Conservation (phyloP, 2,888 invertebrate genomes). For the Morpho helenor region DNA sequence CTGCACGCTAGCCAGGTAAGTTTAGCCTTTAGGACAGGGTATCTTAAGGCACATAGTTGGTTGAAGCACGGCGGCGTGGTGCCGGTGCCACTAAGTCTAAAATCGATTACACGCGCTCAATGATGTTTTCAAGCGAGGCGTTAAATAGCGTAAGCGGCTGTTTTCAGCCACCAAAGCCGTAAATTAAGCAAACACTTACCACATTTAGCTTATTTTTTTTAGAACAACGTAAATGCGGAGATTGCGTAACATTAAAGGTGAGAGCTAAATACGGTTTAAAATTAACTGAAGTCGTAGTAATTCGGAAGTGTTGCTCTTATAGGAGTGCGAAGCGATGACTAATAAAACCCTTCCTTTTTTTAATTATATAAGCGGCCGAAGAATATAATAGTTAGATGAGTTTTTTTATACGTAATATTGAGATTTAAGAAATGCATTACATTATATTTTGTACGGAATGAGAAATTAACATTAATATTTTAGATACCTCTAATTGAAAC, state of each 20-base stretch:
- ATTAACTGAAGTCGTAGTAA: conserved; percentile 10
- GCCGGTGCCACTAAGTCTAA: conserved; percentile 52
- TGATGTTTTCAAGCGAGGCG: conserved; percentile 69
- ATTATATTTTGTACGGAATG: too few relatives aligned
- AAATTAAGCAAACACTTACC: conserved; percentile 38
- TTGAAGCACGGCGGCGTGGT: conserved; percentile 30
- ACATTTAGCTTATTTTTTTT: conserved; percentile 35
- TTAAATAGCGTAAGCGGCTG: conserved; percentile 58
- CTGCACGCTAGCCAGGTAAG: conserved; percentile 79
- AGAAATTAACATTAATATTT: too few relatives aligned
- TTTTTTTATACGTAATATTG: too few relatives aligned
- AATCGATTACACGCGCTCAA: conserved; percentile 69
- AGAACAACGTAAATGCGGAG: conserved; percentile 25
- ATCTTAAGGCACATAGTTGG: conserved; percentile 28
- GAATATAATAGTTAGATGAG: too few relatives aligned
- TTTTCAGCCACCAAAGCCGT: conserved; percentile 58
- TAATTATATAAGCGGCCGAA: too few relatives aligned
- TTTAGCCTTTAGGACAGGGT: conserved; percentile 29
- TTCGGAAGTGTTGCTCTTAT: not conserved
- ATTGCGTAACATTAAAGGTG: conserved; percentile 49
- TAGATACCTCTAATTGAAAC: too few relatives aligned
- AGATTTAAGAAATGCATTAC: too few relatives aligned
- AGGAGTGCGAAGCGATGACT: not conserved
- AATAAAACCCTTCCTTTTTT: not conserved
- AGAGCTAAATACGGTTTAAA: conserved; percentile 6